Evolutionary conservation across 1,140 invertebrate species (phyloP).

Genomic region (Heliconius melpomene): DNA sequence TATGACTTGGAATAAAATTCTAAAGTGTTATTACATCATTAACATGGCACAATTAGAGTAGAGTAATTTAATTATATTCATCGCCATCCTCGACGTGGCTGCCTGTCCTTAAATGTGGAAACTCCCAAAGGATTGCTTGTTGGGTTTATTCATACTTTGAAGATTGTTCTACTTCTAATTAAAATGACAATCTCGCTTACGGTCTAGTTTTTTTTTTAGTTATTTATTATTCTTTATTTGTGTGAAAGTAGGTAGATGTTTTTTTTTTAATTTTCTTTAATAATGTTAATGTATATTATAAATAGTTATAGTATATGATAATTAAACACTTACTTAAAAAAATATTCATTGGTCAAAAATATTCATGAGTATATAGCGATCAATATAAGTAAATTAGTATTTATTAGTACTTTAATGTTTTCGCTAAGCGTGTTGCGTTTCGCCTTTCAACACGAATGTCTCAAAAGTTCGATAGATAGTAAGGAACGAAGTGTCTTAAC

Average conservation of each 20-base stretch:
- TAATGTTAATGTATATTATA: no score
- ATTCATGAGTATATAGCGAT: no score
- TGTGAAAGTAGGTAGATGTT: background rate
- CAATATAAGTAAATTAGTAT: no score
- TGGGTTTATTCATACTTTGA: background rate
- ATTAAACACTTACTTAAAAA: no score
- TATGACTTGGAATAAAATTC: background rate
- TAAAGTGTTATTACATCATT: conserved; percentile 8
- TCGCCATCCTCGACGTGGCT: background rate
- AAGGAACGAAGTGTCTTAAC: no score
- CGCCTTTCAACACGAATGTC: no score
- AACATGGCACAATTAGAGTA: conserved; percentile 3
- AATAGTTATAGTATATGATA: no score
- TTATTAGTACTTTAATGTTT: no score
- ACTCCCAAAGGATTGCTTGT: conserved; percentile 1
- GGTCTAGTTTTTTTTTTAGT: background rate
- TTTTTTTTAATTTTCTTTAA: background rate
- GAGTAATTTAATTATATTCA: background rate
- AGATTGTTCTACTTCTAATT: conserved; percentile 1
- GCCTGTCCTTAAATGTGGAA: background rate
- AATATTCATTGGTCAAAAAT: no score
- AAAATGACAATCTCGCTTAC: background rate
- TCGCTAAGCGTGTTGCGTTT: no score
- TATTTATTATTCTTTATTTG: background rate
- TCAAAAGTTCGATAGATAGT: no score